Conservation (phyloP, 1,140 invertebrate species). For the Doryteuthis pealeii region DNA sequence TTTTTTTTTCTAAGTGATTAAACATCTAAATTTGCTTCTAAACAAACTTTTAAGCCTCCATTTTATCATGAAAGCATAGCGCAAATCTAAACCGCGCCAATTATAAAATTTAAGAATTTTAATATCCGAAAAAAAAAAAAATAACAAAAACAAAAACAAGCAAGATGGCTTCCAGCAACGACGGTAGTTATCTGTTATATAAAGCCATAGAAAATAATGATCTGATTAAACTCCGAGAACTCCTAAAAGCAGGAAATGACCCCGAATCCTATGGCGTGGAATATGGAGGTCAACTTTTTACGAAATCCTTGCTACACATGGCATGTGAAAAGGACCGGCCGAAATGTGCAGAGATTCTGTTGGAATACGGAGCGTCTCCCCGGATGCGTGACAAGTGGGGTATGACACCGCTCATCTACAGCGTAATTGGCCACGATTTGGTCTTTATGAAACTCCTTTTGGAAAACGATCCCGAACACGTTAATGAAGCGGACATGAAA, state of each 20-base stretch:
- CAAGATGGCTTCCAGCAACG: too few species aligned
- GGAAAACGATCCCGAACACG: conserved; percentile 12
- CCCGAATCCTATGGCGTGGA: conserved; percentile 34
- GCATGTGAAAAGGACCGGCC: conserved; percentile 38
- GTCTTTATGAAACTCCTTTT: conserved; percentile 29
- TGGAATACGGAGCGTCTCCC: conserved; percentile 28
- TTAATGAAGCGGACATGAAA: conserved; percentile 29
- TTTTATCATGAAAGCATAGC: too few species aligned
- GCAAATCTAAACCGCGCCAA: too few species aligned
- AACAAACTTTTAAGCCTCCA: too few species aligned
- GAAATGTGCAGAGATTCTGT: conserved; percentile 30
- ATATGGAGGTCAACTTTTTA: conserved; percentile 34
- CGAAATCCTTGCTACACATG: conserved; percentile 42
- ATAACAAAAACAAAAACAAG: too few species aligned
- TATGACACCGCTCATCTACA: conserved; percentile 35
- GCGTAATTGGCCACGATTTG: conserved; percentile 30
- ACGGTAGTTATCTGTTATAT: conserved; percentile 21
- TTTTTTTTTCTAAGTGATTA: too few species aligned
- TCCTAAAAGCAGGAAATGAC: conserved; percentile 34
- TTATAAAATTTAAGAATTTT: too few species aligned
- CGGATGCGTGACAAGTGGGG: conserved; percentile 33
- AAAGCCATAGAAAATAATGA: conserved; percentile 34
- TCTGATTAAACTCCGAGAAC: conserved; percentile 19
- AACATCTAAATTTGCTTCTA: too few species aligned
- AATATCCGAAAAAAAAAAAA: too few species aligned